Base-by-base conservation (phyloP, 2,113 vertebrate genomes). In the Sminthopsis crassicaudata region DNA sequence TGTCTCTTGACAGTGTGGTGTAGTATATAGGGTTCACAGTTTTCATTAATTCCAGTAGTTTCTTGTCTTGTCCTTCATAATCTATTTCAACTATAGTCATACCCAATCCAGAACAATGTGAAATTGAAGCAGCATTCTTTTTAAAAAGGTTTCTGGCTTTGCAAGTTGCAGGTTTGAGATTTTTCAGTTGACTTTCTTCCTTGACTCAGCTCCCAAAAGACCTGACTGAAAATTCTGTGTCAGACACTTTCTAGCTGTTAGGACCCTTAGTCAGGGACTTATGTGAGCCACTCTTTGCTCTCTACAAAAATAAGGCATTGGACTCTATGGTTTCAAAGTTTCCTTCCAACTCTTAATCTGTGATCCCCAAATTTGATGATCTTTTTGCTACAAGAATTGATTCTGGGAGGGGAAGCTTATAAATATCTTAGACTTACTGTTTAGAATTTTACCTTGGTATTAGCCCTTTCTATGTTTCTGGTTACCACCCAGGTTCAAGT, bases 401-500 rank as follows among this genome's bases (percentile, higher is more conserved):
- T 60, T n/a, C 23, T 51, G 7, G 51, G 50, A 76, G 19, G 23
- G 46, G 54, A 25, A 48, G 54, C 67, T 54, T 8, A 48, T 48
- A 48, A 7, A 7, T 48, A 48, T 7, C 48, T 48, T 48, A 48
- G 48, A 7, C 5, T 7, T 48, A 48, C 48, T 48, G 48, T 48
- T 48, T 48, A 95, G 52, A 91, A 55, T 92, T 95, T 94, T 54
- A 25, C 26, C n/a, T 76, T 76, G 22, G 22, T 8, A 67, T 8
- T 9, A 90, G 25, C 16, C 14, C 4, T 92, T 93, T 90, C 89
- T 91, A 23, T 53, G 54, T 91, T 53, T 27, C 26, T 92, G 1
- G 0, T 90, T 94, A 90, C 54, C n/a, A 14, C 89, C 89, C 50
- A 52, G 95, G 89, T 94, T 91, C 67, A 46, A 88, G 1, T 93